A percentile compares a stretch with the other conserved stretches of the same genome.
phyloP scores from a whole-genome alignment of 2,113 vertebrate species.

The Calypte anna region DNA sequence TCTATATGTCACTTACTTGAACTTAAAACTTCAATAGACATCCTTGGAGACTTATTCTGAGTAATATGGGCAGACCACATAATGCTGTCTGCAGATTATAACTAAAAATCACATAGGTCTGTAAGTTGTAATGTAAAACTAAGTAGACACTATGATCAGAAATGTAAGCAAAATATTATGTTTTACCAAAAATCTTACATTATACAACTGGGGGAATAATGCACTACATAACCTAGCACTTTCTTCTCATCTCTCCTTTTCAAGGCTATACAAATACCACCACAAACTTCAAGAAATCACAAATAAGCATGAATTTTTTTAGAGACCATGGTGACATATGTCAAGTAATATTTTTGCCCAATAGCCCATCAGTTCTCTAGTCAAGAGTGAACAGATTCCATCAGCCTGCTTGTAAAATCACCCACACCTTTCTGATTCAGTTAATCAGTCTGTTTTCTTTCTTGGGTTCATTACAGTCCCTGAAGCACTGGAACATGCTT shows the following conservation, averaged over 20 bases:
- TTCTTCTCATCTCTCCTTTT: not conserved
- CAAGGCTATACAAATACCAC: not conserved
- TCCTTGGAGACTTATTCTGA: not conserved
- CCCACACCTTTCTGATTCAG: conserved; percentile 33
- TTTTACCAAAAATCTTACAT: not conserved
- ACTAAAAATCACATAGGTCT: not conserved
- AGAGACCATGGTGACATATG: not conserved
- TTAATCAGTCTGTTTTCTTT: conserved; percentile 12
- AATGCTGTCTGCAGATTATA: not conserved
- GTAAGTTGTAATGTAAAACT: not conserved
- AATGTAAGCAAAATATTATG: not conserved
- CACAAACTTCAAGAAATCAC: not conserved
- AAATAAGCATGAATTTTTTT: not conserved
- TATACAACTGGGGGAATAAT: not conserved
- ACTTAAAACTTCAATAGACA: not conserved
- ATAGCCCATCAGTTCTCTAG: not conserved
- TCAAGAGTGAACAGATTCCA: not conserved
- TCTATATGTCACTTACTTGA: not conserved
- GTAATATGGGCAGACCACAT: not conserved
- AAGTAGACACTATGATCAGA: not conserved
- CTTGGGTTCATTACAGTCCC: not conserved
- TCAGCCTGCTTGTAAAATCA: conserved; percentile 10
- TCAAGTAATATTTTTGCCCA: not conserved
- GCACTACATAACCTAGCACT: not conserved
- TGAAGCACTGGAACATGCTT: conserved; percentile 36